Percentiles rank a stretch among this genome's conserved stretches.
Evolutionary conservation across 2,888 invertebrate genomes (phyloP).

Genomic region (Leuctra nigra): DNA sequence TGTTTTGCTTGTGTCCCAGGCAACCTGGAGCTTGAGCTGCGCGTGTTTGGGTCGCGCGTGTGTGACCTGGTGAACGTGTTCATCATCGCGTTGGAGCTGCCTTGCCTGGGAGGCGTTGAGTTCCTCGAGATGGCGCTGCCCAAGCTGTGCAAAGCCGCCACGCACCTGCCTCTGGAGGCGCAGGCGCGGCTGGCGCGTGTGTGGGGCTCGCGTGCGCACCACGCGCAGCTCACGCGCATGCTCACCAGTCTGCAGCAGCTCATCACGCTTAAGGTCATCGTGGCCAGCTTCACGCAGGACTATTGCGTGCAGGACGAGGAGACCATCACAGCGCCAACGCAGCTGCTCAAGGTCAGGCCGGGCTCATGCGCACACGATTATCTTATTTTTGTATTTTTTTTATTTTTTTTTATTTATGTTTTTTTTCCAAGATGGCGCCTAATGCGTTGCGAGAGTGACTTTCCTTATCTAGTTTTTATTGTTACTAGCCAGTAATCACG

Average conservation of each 20-base stretch:
- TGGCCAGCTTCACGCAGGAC: slow-evolving; percentile 62
- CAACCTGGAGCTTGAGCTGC: slow-evolving; percentile 64
- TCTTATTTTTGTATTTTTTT: too few species aligned
- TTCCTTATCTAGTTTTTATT: too few species aligned
- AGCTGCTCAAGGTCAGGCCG: slow-evolving; percentile 80
- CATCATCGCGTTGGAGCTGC: slow-evolving; percentile 73
- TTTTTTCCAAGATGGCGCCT: too few species aligned
- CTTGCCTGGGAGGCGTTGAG: slow-evolving; percentile 64
- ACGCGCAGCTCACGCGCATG: slow-evolving; percentile 52
- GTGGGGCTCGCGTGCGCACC: slow-evolving; percentile 66
- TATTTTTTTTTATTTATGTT: too few species aligned
- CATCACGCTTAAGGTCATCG: slow-evolving; percentile 77
- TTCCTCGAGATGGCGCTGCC: slow-evolving; percentile 78
- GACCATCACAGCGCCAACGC: slow-evolving; percentile 75
- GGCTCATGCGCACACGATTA: too few species aligned
- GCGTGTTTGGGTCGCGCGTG: slow-evolving; percentile 42
- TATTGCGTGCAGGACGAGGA: slow-evolving; percentile 80
- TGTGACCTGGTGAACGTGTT: slow-evolving; percentile 51
- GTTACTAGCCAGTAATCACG: too few species aligned
- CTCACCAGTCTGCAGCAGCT: slow-evolving; percentile 79
- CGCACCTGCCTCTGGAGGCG: slow-evolving; percentile 61
- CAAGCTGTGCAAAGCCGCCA: slow-evolving; percentile 60
- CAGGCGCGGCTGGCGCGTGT: slow-evolving; percentile 74
- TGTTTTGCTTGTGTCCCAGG: too few species aligned
- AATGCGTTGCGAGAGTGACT: too few species aligned